phyloP scores from a whole-genome alignment of 2,888 invertebrate genomes.

The Cyclophora albipunctata region DNA sequence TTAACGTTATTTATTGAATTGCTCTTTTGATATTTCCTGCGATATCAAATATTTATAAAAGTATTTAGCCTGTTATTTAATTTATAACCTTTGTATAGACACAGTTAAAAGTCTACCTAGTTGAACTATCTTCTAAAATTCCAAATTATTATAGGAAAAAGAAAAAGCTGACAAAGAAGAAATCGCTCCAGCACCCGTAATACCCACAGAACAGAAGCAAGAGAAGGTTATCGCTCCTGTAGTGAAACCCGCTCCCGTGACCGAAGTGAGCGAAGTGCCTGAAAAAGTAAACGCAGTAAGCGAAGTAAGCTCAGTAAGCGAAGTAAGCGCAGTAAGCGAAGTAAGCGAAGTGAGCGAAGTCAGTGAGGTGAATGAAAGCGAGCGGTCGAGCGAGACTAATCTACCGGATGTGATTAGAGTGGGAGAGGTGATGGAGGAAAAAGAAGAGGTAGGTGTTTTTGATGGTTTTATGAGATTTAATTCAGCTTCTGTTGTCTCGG shows the following conservation, averaged over 20 bases:
- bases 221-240: background rate
- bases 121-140: too few species aligned
- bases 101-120: too few species aligned
- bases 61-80: too few species aligned
- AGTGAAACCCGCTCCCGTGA: constrained; percentile 1
- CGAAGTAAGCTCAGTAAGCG: constrained; percentile 1
- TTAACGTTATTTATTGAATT: too few species aligned
- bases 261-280: constrained; percentile 1
- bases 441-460: constrained; percentile 35
- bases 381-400: constrained; percentile 20
- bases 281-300: constrained; percentile 1
- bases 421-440: constrained; percentile 47
- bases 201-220: constrained; percentile 1
- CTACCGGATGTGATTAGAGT: constrained; percentile 60
- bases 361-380: background rate
- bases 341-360: too few species aligned
- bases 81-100: too few species aligned
- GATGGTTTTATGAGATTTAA: background rate
- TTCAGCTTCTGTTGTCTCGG: too few species aligned
- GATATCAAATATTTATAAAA: too few species aligned
- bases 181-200: constrained; percentile 17
- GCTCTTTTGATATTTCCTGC: too few species aligned
- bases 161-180: constrained; percentile 39
- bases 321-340: constrained; percentile 8
- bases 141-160: constrained; percentile 39